phyloP scores from a whole-genome alignment of 2,888 invertebrate species.

The Standfussiana lucernea region DNA sequence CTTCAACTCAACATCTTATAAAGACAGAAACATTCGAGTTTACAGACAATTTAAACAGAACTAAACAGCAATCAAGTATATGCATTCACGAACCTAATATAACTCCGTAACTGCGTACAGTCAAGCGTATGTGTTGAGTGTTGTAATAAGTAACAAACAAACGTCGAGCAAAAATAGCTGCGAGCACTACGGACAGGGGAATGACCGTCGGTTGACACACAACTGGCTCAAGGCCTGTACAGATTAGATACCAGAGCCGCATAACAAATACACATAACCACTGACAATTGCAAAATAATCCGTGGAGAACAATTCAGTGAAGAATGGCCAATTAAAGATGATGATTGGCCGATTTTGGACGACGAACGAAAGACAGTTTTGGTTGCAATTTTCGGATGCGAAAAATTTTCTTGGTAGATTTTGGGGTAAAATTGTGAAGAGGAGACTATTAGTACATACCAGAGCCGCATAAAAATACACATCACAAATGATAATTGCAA shows the following conservation, averaged over 20 bases:
- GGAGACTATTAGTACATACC: slow-evolving; percentile 84
- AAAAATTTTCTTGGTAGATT: background rate
- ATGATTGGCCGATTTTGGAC: slow-evolving; percentile 1
- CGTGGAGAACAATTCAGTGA: slow-evolving; percentile 67
- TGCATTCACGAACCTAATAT: slow-evolving; percentile 57
- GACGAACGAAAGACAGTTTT: background rate
- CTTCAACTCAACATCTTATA: background rate
- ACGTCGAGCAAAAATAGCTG: slow-evolving; percentile 86
- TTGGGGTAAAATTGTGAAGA: background rate
- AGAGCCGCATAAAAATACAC: slow-evolving; percentile 82
- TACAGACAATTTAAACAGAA: background rate
- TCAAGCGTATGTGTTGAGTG: slow-evolving; percentile 66
- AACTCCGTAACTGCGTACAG: slow-evolving; percentile 73
- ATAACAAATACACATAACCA: slow-evolving; percentile 83
- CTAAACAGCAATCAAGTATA: slow-evolving; percentile 30
- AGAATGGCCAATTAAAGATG: slow-evolving; percentile 41
- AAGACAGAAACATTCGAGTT: background rate
- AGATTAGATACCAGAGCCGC: slow-evolving; percentile 88
- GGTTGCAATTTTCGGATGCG: background rate
- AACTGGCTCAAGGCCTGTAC: slow-evolving; percentile 88
- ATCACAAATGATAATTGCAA: slow-evolving; percentile 82
- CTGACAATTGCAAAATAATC: slow-evolving; percentile 83
- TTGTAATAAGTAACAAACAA: slow-evolving; percentile 87
- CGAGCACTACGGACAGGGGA: slow-evolving; percentile 81
- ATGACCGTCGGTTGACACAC: slow-evolving; percentile 89